These are phyloP conservation scores for Toxotes lorentzi DNA, from an alignment of 2,797 vertebrate genomes.

Conservation along the genomic window DNA sequence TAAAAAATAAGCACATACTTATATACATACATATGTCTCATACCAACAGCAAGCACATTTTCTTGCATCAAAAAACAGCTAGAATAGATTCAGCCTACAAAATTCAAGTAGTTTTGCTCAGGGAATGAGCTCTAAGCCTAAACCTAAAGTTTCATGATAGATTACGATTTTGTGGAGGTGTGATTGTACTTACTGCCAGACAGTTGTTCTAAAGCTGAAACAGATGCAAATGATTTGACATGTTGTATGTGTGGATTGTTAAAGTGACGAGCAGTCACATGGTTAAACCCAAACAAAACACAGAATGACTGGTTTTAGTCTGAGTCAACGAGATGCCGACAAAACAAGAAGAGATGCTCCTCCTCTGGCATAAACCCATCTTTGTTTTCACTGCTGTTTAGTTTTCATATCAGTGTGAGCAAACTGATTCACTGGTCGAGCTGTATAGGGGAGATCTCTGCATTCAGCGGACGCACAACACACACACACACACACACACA, in stretches of 20 bases:
- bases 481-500: constrained; percentile 27
- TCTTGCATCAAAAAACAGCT: too few relatives aligned
- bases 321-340: constrained; percentile 10
- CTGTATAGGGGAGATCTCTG: constrained; percentile 67
- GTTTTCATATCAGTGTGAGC: constrained; percentile 42
- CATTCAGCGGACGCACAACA: constrained; percentile 44
- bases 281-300: constrained; percentile 15
- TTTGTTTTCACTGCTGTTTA: constrained; percentile 45
- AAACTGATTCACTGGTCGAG: constrained; percentile 35
- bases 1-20: too few relatives aligned
- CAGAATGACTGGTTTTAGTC: background rate
- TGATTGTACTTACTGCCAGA: too few relatives aligned
- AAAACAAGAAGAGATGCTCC: constrained; percentile 16
- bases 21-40: too few relatives aligned
- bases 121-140: too few relatives aligned
- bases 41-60: too few relatives aligned
- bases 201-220: background rate
- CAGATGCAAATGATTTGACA: background rate
- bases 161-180: too few relatives aligned
- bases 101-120: too few relatives aligned
- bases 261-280: background rate
- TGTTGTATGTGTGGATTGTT: background rate
- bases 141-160: too few relatives aligned
- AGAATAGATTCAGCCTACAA: too few relatives aligned
- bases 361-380: constrained; percentile 45